Evolutionary conservation across 2,113 vertebrate genomes (phyloP).

Genomic region (Nothobranchius kuhntae): DNA sequence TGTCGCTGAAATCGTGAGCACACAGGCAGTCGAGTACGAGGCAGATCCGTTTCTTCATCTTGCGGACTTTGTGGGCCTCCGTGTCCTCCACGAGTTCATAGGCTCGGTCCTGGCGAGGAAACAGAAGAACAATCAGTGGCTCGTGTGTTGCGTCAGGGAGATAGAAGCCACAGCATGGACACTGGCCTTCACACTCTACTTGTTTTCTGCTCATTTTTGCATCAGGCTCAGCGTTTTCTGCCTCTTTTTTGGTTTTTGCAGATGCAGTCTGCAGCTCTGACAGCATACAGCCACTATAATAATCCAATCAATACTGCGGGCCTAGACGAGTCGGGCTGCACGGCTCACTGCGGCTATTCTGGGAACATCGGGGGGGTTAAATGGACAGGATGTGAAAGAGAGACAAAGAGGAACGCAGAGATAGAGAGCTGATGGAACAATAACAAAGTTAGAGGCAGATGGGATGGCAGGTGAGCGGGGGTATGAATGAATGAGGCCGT

Average conservation of each 20-base stretch:
- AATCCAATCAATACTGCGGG: constrained; percentile 71
- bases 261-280: constrained; percentile 36
- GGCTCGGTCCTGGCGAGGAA: constrained; percentile 85
- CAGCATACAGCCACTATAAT: constrained; percentile 57
- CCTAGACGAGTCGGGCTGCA: constrained; percentile 64
- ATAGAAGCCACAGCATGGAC: background rate
- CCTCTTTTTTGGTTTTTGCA: constrained; percentile 12
- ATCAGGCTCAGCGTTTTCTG: constrained; percentile 28
- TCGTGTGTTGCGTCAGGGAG: constrained; percentile 1
- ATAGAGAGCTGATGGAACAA: constrained; percentile 55
- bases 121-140: background rate
- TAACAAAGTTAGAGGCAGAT: constrained; percentile 61
- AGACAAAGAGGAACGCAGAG: constrained; percentile 22
- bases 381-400: constrained; percentile 51
- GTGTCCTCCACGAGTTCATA: constrained; percentile 91
- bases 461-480: constrained; percentile 45
- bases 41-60: constrained; percentile 97
- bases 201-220: constrained; percentile 43
- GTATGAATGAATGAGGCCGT: constrained; percentile 45
- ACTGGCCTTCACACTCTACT: background rate
- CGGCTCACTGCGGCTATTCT: constrained; percentile 60
- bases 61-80: constrained; percentile 88
- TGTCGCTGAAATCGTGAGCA: constrained; percentile 96
- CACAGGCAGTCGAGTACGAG: constrained; percentile 97
- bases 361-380: constrained; percentile 40